These are phyloP conservation scores for Ypsolopha sequella DNA, from an alignment of 2,888 invertebrate species.

Conservation along the genomic window DNA sequence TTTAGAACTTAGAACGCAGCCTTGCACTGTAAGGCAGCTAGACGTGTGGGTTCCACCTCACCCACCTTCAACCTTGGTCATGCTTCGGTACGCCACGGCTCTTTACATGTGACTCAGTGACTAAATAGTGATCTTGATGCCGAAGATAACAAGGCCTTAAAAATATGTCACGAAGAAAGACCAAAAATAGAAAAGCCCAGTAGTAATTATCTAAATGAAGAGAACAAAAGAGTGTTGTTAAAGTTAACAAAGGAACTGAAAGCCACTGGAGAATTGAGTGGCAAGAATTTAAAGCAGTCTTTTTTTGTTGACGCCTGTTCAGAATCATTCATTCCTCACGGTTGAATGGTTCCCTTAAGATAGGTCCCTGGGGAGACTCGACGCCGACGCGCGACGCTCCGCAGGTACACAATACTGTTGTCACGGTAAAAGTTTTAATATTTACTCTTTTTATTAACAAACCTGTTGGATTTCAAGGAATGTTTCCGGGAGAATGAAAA, in stretches of 20 bases:
- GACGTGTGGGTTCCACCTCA: slow-evolving; percentile 3
- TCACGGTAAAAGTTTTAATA: slow-evolving; percentile 24
- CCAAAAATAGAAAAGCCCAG: neutral
- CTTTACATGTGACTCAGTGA: neutral
- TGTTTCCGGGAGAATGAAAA: too few species aligned
- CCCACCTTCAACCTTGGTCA: slow-evolving; percentile 3
- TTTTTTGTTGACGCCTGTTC: slow-evolving; percentile 33
- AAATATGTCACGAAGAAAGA: neutral
- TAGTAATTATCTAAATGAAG: neutral
- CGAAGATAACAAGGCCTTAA: neutral
- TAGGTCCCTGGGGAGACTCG: slow-evolving; percentile 31
- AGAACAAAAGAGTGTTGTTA: neutral
- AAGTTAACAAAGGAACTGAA: neutral
- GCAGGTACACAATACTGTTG: slow-evolving; percentile 43
- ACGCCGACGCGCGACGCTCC: slow-evolving; percentile 11
- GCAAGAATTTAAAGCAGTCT: slow-evolving; percentile 30
- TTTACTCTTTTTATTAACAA: slow-evolving; percentile 18
- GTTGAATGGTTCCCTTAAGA: slow-evolving; percentile 45
- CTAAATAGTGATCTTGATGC: neutral
- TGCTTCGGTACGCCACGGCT: neutral
- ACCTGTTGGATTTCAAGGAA: slow-evolving; percentile 29
- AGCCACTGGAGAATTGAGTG: neutral
- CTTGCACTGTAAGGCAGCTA: neutral
- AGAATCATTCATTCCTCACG: slow-evolving; percentile 53
- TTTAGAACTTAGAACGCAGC: neutral